These are phyloP conservation scores for Polydrusus pterygomalis DNA, from an alignment of 2,888 invertebrate genomes.

Conservation along the genomic window DNA sequence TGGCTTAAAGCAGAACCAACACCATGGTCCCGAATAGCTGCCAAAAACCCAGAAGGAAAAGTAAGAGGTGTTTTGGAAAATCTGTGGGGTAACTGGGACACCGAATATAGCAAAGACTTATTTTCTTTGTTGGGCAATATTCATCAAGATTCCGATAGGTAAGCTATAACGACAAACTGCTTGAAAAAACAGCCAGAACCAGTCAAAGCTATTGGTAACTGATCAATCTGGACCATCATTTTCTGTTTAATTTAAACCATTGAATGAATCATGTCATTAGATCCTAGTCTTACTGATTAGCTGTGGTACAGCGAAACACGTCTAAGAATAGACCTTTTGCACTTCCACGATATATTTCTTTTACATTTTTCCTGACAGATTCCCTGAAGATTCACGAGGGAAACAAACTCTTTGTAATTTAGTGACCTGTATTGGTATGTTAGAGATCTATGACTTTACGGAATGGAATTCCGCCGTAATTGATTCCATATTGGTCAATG, in stretches of 20 bases:
- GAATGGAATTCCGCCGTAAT: conserved; percentile 79
- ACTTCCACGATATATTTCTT: too few relatives aligned
- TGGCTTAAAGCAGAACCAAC: conserved; percentile 68
- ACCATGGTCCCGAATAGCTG: conserved; percentile 67
- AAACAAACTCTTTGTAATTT: conserved; percentile 78
- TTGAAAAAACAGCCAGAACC: too few relatives aligned
- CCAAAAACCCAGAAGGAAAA: conserved; percentile 61
- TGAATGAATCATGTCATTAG: too few relatives aligned
- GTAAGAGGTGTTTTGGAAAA: conserved; percentile 61
- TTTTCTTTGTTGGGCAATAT: conserved; percentile 81
- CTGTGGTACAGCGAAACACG: too few relatives aligned
- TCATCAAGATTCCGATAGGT: conserved; percentile 76
- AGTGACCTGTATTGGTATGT: conserved; percentile 73
- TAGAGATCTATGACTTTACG: conserved; percentile 75
- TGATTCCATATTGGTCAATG: conserved; percentile 78
- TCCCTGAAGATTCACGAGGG: conserved; percentile 75
- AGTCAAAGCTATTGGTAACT: too few relatives aligned
- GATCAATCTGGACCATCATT: too few relatives aligned
- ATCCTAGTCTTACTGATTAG: too few relatives aligned
- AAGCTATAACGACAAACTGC: neutral
- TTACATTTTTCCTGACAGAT: conserved; percentile 63
- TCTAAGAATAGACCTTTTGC: too few relatives aligned
- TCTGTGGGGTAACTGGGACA: conserved; percentile 80
- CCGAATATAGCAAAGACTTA: conserved; percentile 80
- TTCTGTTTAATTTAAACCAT: too few relatives aligned